A percentile compares a stretch with the other conserved stretches of the same genome.
These are phyloP conservation scores for Dromius quadrimaculatus DNA, from an alignment of 2,888 invertebrate genomes.

Conservation along the genomic window DNA sequence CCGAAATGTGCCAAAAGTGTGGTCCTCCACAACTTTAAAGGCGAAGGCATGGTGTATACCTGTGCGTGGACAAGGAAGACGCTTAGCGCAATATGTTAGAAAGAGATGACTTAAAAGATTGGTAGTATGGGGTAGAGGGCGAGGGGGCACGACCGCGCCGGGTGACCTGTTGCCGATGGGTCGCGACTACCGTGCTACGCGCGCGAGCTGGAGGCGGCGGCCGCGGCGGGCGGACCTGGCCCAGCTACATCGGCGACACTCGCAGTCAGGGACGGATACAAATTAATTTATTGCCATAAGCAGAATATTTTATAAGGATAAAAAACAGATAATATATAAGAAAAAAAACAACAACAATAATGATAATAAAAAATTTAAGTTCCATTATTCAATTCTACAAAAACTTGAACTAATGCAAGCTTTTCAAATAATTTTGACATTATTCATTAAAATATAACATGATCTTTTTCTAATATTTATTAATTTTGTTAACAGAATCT, in stretches of 20 bases:
- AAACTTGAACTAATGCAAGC: too few species aligned
- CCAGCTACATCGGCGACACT: slow-evolving; percentile 53
- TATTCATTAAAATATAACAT: too few species aligned
- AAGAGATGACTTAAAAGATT: neutral
- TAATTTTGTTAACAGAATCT: too few species aligned
- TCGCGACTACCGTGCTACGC: slow-evolving; percentile 68
- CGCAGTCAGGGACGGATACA: neutral
- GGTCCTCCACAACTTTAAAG: slow-evolving; percentile 6
- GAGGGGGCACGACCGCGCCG: slow-evolving; percentile 1
- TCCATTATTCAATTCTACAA: too few species aligned
- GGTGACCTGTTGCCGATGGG: slow-evolving; percentile 74
- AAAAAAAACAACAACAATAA: too few species aligned
- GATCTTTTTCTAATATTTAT: too few species aligned
- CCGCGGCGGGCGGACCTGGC: slow-evolving; percentile 64
- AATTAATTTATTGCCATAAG: too few species aligned
- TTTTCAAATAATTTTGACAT: too few species aligned
- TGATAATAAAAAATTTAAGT: too few species aligned
- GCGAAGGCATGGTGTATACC: neutral
- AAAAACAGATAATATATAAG: too few species aligned
- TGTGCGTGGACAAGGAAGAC: slow-evolving; percentile 2
- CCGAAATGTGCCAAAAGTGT: slow-evolving; percentile 51
- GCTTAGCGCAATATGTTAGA: neutral
- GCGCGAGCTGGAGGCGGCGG: slow-evolving; percentile 62
- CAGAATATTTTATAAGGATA: too few species aligned
- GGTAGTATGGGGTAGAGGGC: neutral